A percentile compares a stretch with the other conserved stretches of the same genome.
Evolutionary conservation across 2,888 invertebrate species (phyloP).

Genomic region (Euspilapteryx auroguttella): DNA sequence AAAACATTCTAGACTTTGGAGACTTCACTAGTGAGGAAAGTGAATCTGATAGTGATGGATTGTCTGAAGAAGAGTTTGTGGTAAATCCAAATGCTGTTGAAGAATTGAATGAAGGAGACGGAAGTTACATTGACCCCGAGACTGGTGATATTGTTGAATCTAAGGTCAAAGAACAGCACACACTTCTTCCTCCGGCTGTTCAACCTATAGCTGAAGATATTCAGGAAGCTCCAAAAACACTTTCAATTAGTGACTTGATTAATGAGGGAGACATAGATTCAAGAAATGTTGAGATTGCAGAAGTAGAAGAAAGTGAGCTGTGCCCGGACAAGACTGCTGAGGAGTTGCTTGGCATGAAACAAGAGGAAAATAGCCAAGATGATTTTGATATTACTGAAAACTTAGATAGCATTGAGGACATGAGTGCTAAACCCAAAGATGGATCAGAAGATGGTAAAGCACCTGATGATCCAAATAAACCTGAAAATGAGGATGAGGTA

Average conservation of each 20-base stretch:
- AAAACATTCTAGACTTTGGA: constrained; percentile 48
- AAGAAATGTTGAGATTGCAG: constrained; percentile 52
- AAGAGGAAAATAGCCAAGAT: constrained; percentile 49
- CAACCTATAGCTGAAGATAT: not conserved
- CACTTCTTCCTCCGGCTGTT: constrained; percentile 3
- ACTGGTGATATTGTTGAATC: constrained; percentile 47
- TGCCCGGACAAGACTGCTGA: constrained; percentile 42
- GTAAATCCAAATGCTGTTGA: constrained; percentile 48
- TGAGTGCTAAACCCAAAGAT: constrained; percentile 43
- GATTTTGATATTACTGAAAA: constrained; percentile 65
- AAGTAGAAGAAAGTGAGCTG: constrained; percentile 43
- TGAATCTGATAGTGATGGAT: constrained; percentile 47
- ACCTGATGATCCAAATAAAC: constrained; percentile 24
- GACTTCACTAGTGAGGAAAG: constrained; percentile 48
- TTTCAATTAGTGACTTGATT: constrained; percentile 52
- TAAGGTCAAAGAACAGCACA: constrained; percentile 11
- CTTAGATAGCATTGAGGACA: constrained; percentile 65
- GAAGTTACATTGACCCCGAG: constrained; percentile 53
- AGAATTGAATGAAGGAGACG: constrained; percentile 45
- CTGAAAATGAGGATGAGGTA: constrained; percentile 47
- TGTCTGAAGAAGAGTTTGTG: constrained; percentile 51
- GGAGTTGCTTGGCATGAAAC: constrained; percentile 37
- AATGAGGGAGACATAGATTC: constrained; percentile 46
- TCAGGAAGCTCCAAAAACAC: constrained; percentile 30
- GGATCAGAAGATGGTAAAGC: constrained; percentile 18